These are phyloP conservation scores for Oreochromis mossambicus DNA, from an alignment of 2,797 vertebrate species.

Conservation along the genomic window DNA sequence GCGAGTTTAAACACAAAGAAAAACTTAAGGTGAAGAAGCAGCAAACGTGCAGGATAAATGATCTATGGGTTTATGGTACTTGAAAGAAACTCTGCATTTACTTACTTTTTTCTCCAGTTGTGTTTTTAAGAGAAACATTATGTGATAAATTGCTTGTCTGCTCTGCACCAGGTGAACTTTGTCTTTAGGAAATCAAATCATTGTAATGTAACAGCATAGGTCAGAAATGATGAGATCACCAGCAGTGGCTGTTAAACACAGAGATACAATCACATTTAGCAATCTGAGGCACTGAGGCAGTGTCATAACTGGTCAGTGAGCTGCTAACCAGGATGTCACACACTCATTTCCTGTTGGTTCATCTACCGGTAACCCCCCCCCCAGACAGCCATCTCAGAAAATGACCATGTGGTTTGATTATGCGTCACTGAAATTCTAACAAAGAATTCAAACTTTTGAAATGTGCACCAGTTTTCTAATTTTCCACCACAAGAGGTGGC, in stretches of 20 bases:
- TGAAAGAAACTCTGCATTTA: neutral
- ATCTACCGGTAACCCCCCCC: neutral
- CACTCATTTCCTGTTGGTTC: neutral
- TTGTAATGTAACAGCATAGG: neutral
- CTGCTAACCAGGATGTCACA: neutral
- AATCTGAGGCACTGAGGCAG: neutral
- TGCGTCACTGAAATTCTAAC: neutral
- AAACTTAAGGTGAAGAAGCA: neutral
- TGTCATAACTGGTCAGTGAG: neutral
- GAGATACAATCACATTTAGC: neutral
- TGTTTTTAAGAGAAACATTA: neutral
- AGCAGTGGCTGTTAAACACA: neutral
- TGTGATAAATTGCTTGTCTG: neutral
- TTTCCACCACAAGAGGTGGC: neutral
- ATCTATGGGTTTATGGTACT: neutral
- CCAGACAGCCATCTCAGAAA: neutral
- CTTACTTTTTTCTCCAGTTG: neutral
- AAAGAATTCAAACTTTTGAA: neutral
- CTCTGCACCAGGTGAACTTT: neutral
- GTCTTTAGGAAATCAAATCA: neutral
- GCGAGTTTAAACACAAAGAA: neutral
- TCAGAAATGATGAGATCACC: neutral
- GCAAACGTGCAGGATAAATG: neutral
- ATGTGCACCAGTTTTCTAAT: neutral
- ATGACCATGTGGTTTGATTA: neutral